A percentile compares a stretch with the other conserved stretches of the same genome.
These are phyloP conservation scores for Engraulis encrasicolus DNA, from an alignment of 2,113 vertebrate species.

Conservation along the genomic window DNA sequence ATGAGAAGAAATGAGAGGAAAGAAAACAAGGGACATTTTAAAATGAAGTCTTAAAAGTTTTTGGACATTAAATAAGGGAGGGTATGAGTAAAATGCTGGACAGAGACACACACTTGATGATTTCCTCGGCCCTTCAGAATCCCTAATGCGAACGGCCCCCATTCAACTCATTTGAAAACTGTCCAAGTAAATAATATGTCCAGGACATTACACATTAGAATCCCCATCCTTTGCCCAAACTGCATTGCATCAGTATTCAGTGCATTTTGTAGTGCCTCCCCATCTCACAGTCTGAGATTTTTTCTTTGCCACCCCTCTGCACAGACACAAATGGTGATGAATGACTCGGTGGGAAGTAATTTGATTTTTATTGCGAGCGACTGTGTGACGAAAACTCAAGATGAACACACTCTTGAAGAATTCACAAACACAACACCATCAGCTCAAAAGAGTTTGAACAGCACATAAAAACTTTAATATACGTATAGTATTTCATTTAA, in stretches of 20 bases:
- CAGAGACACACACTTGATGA: constrained; percentile 36
- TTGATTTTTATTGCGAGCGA: not conserved
- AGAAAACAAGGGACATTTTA: too few relatives aligned
- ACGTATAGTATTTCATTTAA: too few relatives aligned
- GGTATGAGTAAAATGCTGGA: not conserved
- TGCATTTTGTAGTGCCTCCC: too few relatives aligned
- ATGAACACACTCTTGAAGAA: not conserved
- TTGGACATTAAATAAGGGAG: not conserved
- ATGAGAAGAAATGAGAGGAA: too few relatives aligned
- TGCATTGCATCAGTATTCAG: constrained; percentile 54
- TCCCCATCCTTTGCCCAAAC: constrained; percentile 54
- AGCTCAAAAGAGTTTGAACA: not conserved
- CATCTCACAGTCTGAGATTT: too few relatives aligned
- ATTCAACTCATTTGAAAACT: constrained; percentile 63
- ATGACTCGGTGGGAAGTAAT: constrained; percentile 43
- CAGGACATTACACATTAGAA: constrained; percentile 56
- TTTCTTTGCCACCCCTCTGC: not conserved
- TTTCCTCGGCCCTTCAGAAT: constrained; percentile 38
- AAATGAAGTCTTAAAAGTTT: too few relatives aligned
- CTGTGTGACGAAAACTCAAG: constrained; percentile 5
- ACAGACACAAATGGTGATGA: constrained; percentile 60
- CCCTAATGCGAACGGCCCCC: constrained; percentile 47
- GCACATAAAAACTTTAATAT: not conserved
- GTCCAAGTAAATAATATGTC: constrained; percentile 66
- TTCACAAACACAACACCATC: not conserved